These are phyloP conservation scores for Clarias magur DNA, from an alignment of 2,113 vertebrate species.

Conservation along the genomic window DNA sequence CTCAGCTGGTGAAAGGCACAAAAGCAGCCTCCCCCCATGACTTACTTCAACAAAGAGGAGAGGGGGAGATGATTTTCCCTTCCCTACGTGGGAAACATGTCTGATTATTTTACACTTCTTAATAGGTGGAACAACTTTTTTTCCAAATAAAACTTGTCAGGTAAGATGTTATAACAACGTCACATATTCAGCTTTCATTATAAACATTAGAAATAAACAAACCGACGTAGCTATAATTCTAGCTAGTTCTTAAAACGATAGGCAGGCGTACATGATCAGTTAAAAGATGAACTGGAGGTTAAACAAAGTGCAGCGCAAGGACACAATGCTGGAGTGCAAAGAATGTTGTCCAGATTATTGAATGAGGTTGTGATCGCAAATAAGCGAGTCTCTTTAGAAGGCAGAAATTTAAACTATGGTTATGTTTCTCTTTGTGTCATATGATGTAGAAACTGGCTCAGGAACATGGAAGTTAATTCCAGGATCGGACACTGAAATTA, in stretches of 20 bases:
- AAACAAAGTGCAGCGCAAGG: neutral
- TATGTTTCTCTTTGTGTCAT: neutral
- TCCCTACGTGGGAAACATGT: neutral
- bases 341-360: neutral
- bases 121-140: neutral
- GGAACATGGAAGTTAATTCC: neutral
- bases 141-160: neutral
- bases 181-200: neutral
- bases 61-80: neutral
- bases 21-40: neutral
- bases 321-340: neutral
- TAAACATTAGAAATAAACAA: neutral
- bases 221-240: neutral
- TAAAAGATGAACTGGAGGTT: neutral
- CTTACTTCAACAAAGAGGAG: neutral
- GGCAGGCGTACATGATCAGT: neutral
- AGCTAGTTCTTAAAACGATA: neutral
- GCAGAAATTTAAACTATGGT: neutral
- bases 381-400: neutral
- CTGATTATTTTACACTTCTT: neutral
- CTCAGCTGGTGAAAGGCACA: slow-evolving; percentile 20
- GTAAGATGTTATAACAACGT: neutral
- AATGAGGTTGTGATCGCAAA: neutral
- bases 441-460: neutral
- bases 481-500: neutral